Base-by-base conservation (phyloP, 2,888 invertebrate genomes). In the Nymphalis c-album region DNA sequence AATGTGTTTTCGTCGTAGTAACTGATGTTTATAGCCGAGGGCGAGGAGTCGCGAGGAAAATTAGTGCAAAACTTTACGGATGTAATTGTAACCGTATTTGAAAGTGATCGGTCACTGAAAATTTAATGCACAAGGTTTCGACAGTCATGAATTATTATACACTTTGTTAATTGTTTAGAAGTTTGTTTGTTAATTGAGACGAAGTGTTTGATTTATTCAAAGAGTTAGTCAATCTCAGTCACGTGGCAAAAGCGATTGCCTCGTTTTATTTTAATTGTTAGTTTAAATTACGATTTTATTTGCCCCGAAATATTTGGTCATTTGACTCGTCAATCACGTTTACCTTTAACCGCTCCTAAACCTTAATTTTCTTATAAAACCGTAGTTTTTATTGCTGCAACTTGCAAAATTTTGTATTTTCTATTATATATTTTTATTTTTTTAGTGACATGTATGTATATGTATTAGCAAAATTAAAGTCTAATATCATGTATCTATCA, bases 181-280 rank as follows among this genome's bases (percentile, higher is more conserved):
- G 82, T 84, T 78, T 73, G 76, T 77, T 83, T 76, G 76, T 80
- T 48, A 80, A 80, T 77, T 77, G 77, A 80, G 78, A 78, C 78
- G 76, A 78, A 80, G 79, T 78, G 79, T 80, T 84, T 85, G 81
- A 86, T 85, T 87, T 85, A 85, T 87, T 84, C 81, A 80, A 80
- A 78, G 82, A 78, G 82, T 81, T 84, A 79, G 83, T 82, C 2
- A 80, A 78, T 77, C 22, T 22, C 77, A 78, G 79, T 84, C 87
- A 85, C 85, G 85, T 84, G 85, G 81, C 80, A 66, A 70, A 74
- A 75, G 77, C 74, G 76, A 74, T 74, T 75, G 78, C 78, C 79
- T 74, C 78, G 79, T 82, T 75, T 53, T 61, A 55, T 47, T 31
- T 60, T 13, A 48, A 26, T 66, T 57, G 53, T 55, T 17, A 17